phyloP scores from a whole-genome alignment of 2,888 invertebrate species.

The Meiosimyza platycephala region DNA sequence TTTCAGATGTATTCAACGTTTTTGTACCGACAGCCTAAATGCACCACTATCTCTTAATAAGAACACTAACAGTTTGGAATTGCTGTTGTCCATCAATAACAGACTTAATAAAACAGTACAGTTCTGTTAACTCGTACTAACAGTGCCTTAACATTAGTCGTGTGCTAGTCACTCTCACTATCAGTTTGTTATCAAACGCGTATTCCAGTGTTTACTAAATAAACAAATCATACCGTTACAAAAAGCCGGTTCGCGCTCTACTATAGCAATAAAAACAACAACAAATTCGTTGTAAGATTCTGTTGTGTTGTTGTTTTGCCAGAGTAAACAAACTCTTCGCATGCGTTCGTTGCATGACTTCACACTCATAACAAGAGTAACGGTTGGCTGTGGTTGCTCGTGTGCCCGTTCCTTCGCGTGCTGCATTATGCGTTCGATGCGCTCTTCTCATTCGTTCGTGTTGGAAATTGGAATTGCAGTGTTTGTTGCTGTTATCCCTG shows the following conservation, averaged over 20 bases:
- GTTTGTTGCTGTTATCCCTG: slow-evolving; percentile 5
- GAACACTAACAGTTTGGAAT: background rate
- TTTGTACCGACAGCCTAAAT: background rate
- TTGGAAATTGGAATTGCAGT: slow-evolving; percentile 13
- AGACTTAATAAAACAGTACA: background rate
- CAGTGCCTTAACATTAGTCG: background rate
- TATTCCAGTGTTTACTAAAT: background rate
- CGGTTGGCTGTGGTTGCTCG: background rate
- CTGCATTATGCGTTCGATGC: slow-evolving; percentile 1
- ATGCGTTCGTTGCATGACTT: slow-evolving; percentile 5
- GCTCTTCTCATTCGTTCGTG: slow-evolving; percentile 12
- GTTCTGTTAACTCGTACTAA: background rate
- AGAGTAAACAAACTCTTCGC: slow-evolving; percentile 23
- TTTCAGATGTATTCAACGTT: background rate
- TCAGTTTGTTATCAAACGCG: background rate
- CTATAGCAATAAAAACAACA: background rate
- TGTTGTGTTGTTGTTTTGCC: slow-evolving; percentile 39
- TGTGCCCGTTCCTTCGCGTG: background rate
- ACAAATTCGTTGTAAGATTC: background rate
- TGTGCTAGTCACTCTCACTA: background rate
- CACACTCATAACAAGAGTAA: background rate
- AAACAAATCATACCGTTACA: slow-evolving; percentile 24
- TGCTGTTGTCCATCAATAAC: background rate
- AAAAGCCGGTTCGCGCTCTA: slow-evolving; percentile 2
- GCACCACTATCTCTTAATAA: background rate